Percentiles rank a stretch among this genome's conserved stretches.
phyloP scores from a whole-genome alignment of 2,113 vertebrate species.

The Meriones unguiculatus region DNA sequence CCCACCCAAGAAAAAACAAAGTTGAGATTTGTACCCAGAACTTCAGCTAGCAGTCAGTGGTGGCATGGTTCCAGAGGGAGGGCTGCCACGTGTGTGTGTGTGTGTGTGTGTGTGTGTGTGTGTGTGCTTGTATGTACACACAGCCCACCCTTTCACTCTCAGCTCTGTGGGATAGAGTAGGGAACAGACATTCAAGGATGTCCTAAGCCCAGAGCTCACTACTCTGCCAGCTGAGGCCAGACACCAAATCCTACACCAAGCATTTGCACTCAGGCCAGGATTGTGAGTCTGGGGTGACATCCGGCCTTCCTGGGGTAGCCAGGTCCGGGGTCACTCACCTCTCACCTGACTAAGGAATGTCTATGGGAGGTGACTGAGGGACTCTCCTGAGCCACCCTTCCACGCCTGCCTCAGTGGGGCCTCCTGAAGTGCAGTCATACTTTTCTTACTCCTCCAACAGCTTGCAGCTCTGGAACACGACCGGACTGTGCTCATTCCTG shows the following conservation, averaged over 20 bases:
- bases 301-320: not conserved
- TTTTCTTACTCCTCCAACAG: not conserved
- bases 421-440: not conserved
- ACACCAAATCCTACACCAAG: not conserved
- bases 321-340: not conserved
- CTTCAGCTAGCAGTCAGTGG: not conserved
- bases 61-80: not conserved
- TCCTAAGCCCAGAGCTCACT: not conserved
- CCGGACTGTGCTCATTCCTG: not conserved
- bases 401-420: not conserved
- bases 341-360: not conserved
- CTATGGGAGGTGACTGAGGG: not conserved
- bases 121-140: not conserved
- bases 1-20: not conserved
- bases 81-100: not conserved
- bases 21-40: not conserved
- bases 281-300: not conserved
- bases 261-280: not conserved
- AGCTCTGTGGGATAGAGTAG: not conserved
- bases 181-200: not conserved
- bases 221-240: not conserved
- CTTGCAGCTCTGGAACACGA: no score
- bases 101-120: not conserved
- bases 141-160: fast-evolving
- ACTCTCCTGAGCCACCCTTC: not conserved